A percentile compares a stretch with the other conserved stretches of the same genome.
These are phyloP conservation scores for Patella pellucida DNA, from an alignment of 2,888 invertebrate genomes.

Conservation along the genomic window DNA sequence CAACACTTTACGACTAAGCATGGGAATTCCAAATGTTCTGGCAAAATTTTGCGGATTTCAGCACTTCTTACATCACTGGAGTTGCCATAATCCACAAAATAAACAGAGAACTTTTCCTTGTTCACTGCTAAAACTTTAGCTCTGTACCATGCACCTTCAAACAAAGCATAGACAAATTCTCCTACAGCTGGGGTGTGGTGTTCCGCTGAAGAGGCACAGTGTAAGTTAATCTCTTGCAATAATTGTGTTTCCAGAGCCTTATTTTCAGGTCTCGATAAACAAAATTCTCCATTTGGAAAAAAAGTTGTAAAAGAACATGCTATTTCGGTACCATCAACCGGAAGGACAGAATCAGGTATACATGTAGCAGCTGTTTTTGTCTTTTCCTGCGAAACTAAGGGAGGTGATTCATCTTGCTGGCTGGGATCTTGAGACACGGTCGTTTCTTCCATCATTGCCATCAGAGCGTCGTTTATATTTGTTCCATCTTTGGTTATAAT, in stretches of 20 bases:
- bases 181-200: conserved; percentile 38
- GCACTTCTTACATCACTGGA: conserved; percentile 36
- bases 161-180: conserved; percentile 51
- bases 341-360: too few relatives aligned
- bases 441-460: too few relatives aligned
- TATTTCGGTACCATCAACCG: too few relatives aligned
- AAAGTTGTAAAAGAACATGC: background rate
- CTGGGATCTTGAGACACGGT: background rate
- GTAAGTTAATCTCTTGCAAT: background rate
- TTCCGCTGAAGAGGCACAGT: background rate
- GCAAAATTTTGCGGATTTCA: conserved; percentile 39
- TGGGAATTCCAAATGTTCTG: conserved; percentile 36
- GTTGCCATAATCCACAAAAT: conserved; percentile 65
- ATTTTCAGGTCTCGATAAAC: background rate
- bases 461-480: conserved; percentile 29
- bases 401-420: background rate
- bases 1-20: conserved; percentile 51
- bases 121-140: conserved; percentile 45
- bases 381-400: background rate
- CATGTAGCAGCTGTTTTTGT: too few relatives aligned
- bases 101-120: conserved; percentile 26
- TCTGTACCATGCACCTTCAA: conserved; percentile 50
- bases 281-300: background rate
- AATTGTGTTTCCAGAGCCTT: background rate
- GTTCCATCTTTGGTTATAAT: conserved; percentile 29